Conservation (phyloP, 2,888 invertebrate genomes). For the Pseudococcus longispinus region DNA sequence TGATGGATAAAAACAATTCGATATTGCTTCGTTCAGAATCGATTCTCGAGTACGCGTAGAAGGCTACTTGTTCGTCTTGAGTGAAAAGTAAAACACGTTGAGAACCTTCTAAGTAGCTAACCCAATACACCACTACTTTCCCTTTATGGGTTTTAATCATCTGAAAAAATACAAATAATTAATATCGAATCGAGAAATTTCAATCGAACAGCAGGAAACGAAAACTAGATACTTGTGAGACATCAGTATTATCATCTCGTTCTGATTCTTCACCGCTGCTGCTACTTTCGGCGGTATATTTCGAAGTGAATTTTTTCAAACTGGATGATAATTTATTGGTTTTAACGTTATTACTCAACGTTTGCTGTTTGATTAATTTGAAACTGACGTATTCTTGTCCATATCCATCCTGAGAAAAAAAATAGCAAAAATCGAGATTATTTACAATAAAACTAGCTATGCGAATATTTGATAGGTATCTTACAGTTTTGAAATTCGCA, state of each 20-base stretch:
- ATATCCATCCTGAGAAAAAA: slow-evolving; percentile 64
- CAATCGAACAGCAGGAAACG: not conserved
- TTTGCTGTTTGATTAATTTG: slow-evolving; percentile 71
- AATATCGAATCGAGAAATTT: not conserved
- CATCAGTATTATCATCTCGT: slow-evolving; percentile 26
- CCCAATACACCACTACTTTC: slow-evolving; percentile 81
- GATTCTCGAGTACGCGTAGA: slow-evolving; percentile 68
- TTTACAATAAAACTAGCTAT: not conserved
- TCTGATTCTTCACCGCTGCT: slow-evolving; percentile 67
- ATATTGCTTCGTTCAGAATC: slow-evolving; percentile 74
- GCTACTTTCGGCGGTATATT: slow-evolving; percentile 63
- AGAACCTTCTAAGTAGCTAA: slow-evolving; percentile 77
- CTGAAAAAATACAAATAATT: not conserved
- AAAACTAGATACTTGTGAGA: not conserved
- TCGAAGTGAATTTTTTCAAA: slow-evolving; percentile 66
- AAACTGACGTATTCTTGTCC: slow-evolving; percentile 77
- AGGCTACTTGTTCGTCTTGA: slow-evolving; percentile 76
- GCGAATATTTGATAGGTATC: not conserved
- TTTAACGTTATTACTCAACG: slow-evolving; percentile 64
- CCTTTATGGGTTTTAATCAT: slow-evolving; percentile 65
- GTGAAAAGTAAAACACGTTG: slow-evolving; percentile 79
- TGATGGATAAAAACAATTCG: slow-evolving; percentile 74
- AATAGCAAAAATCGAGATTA: not conserved
- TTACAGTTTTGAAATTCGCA: slow-evolving; percentile 74
- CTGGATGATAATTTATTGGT: slow-evolving; percentile 66